phyloP scores from a whole-genome alignment of 1,140 invertebrate species.

The Zaprionus taronus region DNA sequence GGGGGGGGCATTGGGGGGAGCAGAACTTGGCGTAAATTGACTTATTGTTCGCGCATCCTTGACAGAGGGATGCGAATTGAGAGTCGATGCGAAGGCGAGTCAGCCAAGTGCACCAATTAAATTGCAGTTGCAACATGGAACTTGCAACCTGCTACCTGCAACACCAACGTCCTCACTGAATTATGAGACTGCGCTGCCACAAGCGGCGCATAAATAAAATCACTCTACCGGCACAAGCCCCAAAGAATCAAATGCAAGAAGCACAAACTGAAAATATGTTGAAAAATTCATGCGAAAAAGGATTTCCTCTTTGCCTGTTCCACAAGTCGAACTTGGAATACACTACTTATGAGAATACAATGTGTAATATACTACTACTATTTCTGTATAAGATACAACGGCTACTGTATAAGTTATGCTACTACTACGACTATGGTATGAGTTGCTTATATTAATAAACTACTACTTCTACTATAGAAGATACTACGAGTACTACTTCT shows the following conservation, averaged over 20 bases:
- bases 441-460: too few relatives aligned
- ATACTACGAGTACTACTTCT: too few relatives aligned
- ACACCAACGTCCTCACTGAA: conserved; percentile 57
- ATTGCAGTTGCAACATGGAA: conserved; percentile 58
- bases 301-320: background rate
- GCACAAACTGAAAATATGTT: conserved; percentile 12
- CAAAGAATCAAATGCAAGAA: conserved; percentile 39
- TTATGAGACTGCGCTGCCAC: conserved; percentile 73
- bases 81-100: background rate
- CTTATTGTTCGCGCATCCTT: background rate
- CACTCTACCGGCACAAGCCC: conserved; percentile 46
- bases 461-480: too few relatives aligned
- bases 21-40: background rate
- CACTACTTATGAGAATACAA: background rate
- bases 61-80: background rate
- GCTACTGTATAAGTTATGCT: too few relatives aligned
- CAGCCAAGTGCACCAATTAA: conserved; percentile 70
- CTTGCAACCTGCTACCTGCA: conserved; percentile 55
- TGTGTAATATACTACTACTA: background rate
- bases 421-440: too few relatives aligned
- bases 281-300: conserved; percentile 26
- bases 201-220: conserved; percentile 82
- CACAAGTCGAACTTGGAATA: background rate
- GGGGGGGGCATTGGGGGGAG: too few relatives aligned
- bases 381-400: too few relatives aligned